These are phyloP conservation scores for Odontocolon sp. DNA, from an alignment of 2,888 invertebrate genomes.

Conservation along the genomic window DNA sequence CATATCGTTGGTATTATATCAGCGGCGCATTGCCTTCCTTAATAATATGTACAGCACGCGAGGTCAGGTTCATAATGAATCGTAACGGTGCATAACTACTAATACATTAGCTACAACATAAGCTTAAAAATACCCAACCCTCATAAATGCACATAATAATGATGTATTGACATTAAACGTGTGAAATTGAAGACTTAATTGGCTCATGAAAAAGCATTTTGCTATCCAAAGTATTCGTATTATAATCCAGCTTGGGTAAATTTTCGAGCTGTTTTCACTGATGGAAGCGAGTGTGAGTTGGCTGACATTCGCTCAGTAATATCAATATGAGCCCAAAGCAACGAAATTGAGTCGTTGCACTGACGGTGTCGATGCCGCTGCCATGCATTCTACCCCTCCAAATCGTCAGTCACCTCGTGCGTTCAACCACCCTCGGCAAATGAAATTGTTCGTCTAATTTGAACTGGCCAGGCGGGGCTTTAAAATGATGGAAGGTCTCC, in stretches of 20 bases:
- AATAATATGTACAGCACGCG: conserved; percentile 52
- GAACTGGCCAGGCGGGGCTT: conserved; percentile 72
- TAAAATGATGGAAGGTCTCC: conserved; percentile 79
- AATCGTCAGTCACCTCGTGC: conserved; percentile 21
- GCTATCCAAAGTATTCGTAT: background rate
- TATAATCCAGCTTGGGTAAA: background rate
- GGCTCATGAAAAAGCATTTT: background rate
- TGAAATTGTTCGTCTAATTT: conserved; percentile 79
- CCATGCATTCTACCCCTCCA: conserved; percentile 34
- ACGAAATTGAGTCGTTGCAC: conserved; percentile 41
- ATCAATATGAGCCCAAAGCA: background rate
- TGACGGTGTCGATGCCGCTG: conserved; percentile 30
- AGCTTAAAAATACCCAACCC: conserved; percentile 5
- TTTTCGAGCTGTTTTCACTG: background rate
- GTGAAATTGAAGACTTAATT: conserved; percentile 46
- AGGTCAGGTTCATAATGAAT: conserved; percentile 54
- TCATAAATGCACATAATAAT: background rate
- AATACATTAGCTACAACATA: conserved; percentile 39
- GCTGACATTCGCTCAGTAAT: background rate
- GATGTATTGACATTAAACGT: conserved; percentile 45
- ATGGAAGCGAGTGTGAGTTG: too few relatives aligned
- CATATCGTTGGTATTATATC: conserved; percentile 51
- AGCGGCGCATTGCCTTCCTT: conserved; percentile 40
- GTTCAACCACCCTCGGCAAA: conserved; percentile 63
- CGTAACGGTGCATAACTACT: too few relatives aligned